phyloP scores from a whole-genome alignment of 2,888 invertebrate species.

The Iselma pallidipennis region DNA sequence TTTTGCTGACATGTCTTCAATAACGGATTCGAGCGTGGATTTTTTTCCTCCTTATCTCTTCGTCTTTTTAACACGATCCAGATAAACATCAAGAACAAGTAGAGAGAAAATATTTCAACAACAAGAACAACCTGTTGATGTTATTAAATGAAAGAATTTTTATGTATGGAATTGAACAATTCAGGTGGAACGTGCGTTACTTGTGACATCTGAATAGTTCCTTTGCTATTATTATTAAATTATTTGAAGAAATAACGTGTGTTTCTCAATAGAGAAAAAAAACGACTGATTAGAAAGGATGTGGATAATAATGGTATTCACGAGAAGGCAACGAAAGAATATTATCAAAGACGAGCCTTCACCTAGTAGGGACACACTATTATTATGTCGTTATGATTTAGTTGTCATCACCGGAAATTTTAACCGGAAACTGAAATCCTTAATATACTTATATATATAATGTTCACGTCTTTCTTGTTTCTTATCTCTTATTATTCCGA shows the following conservation, averaged over 20 bases:
- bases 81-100: background rate
- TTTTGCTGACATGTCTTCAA: background rate
- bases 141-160: background rate
- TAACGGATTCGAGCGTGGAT: background rate
- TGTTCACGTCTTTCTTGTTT: constrained; percentile 32
- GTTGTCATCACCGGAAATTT: constrained; percentile 30
- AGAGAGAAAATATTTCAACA: background rate
- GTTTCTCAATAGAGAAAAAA: background rate
- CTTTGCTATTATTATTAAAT: background rate
- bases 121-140: background rate
- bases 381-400: constrained; percentile 28
- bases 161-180: background rate
- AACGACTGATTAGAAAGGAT: background rate
- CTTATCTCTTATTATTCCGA: constrained; percentile 22
- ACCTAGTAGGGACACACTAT: constrained; percentile 8
- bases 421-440: constrained; percentile 35
- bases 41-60: background rate
- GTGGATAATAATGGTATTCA: constrained; percentile 1
- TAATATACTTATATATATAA: constrained; percentile 30
- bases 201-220: background rate
- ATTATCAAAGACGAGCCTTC: background rate
- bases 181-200: constrained; percentile 1
- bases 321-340: background rate
- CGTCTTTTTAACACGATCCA: background rate
- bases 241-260: constrained; percentile 1